These are phyloP conservation scores for Butastur rufipennis DNA, from an alignment of 2,113 vertebrate genomes.

Conservation along the genomic window DNA sequence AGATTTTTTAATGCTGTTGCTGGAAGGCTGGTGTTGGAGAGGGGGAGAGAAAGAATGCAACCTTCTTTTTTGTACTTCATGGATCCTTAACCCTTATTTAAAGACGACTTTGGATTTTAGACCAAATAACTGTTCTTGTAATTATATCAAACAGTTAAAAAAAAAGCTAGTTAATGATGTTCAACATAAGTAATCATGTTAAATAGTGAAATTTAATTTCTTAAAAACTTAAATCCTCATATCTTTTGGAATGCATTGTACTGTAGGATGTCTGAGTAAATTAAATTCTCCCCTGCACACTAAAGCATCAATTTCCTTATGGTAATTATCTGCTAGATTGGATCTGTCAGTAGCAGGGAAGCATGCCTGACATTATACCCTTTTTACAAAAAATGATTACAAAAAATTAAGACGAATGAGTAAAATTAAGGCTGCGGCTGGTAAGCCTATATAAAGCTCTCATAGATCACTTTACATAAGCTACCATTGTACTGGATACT, in stretches of 20 bases:
- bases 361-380: constrained; percentile 99
- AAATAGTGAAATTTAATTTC: constrained; percentile 98
- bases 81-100: constrained; percentile 92
- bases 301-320: constrained; percentile 99
- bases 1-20: constrained; percentile 36
- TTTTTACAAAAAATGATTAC: constrained; percentile 96
- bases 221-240: constrained; percentile 92
- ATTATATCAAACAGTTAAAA: constrained; percentile 96
- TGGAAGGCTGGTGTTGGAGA: constrained; percentile 37
- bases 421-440: constrained; percentile 93
- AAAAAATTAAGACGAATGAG: constrained; percentile 97
- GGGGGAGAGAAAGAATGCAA: constrained; percentile 68
- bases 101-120: constrained; percentile 80
- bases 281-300: constrained; percentile 98
- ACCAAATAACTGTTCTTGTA: constrained; percentile 85
- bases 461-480: constrained; percentile 88
- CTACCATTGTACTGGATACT: constrained; percentile 86
- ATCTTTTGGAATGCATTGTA: constrained; percentile 98
- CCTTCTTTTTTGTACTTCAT: constrained; percentile 86
- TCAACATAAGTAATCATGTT: constrained; percentile 98
- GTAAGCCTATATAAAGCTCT: constrained; percentile 87
- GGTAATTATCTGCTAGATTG: constrained; percentile 99
- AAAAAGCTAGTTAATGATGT: constrained; percentile 87
- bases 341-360: constrained; percentile 98
- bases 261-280: constrained; percentile 98